Base-by-base conservation (phyloP, 2,113 vertebrate genomes). In the Colossoma macropomum region DNA sequence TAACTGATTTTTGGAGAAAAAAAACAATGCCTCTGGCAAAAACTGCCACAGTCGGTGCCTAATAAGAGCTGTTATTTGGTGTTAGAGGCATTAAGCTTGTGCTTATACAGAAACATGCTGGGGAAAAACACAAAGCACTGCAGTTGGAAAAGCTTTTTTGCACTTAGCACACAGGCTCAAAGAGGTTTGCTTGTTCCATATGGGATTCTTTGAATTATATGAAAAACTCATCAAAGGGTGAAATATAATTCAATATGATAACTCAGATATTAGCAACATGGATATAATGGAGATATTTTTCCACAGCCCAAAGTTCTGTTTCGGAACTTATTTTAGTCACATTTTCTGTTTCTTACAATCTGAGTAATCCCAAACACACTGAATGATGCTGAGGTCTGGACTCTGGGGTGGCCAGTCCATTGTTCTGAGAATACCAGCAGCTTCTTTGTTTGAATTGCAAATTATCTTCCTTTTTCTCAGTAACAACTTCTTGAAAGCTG, bases 1-100 rank as follows among this genome's bases (percentile, higher is more conserved):
- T 19, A 75, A 81, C 23, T 74, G 25, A 23, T 54, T 48, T 28
- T 54, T 54, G 1, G 56, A 11, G 9, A n/a, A n/a, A 25, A 17
- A 38, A 74, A 65, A 74, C n/a, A 75, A 75, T 48, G 60, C 71
- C 80, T 82, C 28, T 74, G 71, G 80, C 59, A 62, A 80, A 73
- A 80, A 73, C 79, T 80, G 79, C 72, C 54, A 73, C 54, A 63
- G 19, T 11, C 71, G 11, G 25, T 8, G 17, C 28, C 27, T 25
- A 62, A 38, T 76, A 59, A 60, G 52, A 15, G 21, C 54, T 60
- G 54, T 34, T 60, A 25, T 75, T 75, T 75, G 28, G 52, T 60
- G 30, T 12, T n/a, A 25, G 10, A 13, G n/a, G 41, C 41, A 60
- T 62, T 62, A 62, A 25, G 4, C 3, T 1, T 62, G 23, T 62